Evolutionary conservation across 2,113 vertebrate species (phyloP), one percentile per base, ranked within the genome.

Genomic region (Oncorhynchus clarkii): DNA sequence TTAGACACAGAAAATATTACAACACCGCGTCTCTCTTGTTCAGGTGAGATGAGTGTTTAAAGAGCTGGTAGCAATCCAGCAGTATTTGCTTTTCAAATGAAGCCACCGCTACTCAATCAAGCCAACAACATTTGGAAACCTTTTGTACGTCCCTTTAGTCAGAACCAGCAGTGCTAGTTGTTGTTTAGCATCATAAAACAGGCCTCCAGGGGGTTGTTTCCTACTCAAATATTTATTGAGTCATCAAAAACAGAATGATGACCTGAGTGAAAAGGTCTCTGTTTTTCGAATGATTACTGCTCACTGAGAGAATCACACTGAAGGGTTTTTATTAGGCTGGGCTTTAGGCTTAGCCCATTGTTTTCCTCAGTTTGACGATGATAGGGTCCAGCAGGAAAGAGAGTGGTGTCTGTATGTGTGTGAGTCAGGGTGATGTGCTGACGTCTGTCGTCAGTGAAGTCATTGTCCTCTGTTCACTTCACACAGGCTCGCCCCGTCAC

Each of bases 191-290:
- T 76, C 67, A 60, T 89, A 83, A 87, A 89, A 85, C 82, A 74
- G 74, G 1, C 78, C 88, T 89, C 81, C 75, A 76, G 85, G 87
- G 84, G 78, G 70, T 78, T 70, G 82, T 84, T 86, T 67, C 70
- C 78, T n/a, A 59, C 86, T 89, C 84, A 75, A 77, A 75, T 84
- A 86, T 90, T 84, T 89, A 89, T 83, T 82, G 81, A 79, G 51
- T 84, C 60, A 73, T 89, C 84, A 88, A 86, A 73, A 78, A 65
- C 71, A 24, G 81, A 78, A 71, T 60, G 80, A 81, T 45, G 72
- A 77, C 80, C 69, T 54, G 0, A 2, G 70, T 62, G 69, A 75
- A 80, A 80, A 80, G 60, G 62, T 76, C 72, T 82, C 78, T 74
- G 80, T 82, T 87, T 87, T 75, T 79, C 73, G 68, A 67, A 72